Percentiles rank a stretch among this genome's conserved stretches.
phyloP scores from a whole-genome alignment of 2,113 vertebrate genomes.

The Gnathonemus longibarbis region DNA sequence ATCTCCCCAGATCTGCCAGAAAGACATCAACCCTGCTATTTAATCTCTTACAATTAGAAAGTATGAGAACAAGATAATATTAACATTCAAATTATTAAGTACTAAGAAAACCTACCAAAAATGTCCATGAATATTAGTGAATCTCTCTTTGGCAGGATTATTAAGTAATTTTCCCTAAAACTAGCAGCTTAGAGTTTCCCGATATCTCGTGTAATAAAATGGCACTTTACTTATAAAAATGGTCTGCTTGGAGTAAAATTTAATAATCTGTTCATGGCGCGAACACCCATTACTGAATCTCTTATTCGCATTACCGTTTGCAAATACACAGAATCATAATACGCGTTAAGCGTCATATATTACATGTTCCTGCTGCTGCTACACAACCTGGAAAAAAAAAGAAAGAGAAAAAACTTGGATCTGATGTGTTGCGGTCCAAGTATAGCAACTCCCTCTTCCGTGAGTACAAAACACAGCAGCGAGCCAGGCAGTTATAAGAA shows the following conservation, averaged over 20 bases:
- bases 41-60: not conserved
- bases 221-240: not conserved
- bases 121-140: not conserved
- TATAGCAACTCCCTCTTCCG: slow-evolving; percentile 13
- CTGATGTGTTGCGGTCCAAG: not conserved
- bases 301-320: not conserved
- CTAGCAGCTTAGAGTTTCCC: not conserved
- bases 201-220: not conserved
- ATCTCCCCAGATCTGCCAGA: not conserved
- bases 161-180: not conserved
- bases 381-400: not conserved
- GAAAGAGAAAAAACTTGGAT: not conserved
- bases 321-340: not conserved
- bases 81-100: not conserved
- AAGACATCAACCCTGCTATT: not conserved
- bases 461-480: slow-evolving; percentile 30
- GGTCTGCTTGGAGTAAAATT: not conserved
- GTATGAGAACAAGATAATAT: not conserved
- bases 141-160: not conserved
- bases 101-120: not conserved
- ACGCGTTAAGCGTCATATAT: not conserved
- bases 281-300: not conserved
- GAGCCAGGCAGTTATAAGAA: slow-evolving; percentile 37
- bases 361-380: not conserved
- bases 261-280: not conserved